Evolutionary conservation across 2,797 vertebrate species (phyloP).

Genomic region (Muscicapa comitata): DNA sequence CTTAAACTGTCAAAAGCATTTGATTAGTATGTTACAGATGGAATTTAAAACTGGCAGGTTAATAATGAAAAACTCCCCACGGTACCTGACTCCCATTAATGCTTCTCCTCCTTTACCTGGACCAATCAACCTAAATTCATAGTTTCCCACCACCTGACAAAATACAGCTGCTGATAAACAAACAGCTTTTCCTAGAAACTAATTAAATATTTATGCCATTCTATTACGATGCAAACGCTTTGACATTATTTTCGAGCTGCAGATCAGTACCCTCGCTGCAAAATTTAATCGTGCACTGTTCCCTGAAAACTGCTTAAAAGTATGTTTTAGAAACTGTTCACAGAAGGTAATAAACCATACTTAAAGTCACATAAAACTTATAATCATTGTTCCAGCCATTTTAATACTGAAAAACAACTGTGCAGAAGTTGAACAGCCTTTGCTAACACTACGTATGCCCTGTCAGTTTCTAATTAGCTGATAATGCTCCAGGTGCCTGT

Average conservation of each 20-base stretch:
- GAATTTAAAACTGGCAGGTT: slow-evolving; percentile 13
- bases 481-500: slow-evolving; percentile 39
- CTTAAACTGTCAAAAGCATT: slow-evolving; percentile 9
- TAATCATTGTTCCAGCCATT: slow-evolving; percentile 1
- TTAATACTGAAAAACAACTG: slow-evolving; percentile 43
- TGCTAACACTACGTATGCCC: slow-evolving; percentile 17
- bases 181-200: not conserved
- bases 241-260: not conserved
- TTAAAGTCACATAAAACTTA: not conserved
- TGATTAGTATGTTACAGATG: slow-evolving; percentile 10
- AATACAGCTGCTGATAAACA: not conserved
- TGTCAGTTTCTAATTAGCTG: slow-evolving; percentile 65
- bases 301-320: not conserved
- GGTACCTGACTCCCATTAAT: not conserved
- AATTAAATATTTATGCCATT: slow-evolving; percentile 24
- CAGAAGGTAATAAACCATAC: slow-evolving; percentile 9
- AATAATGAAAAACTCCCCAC: not conserved
- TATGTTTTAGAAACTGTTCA: not conserved
- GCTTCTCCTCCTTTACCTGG: not conserved
- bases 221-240: not conserved
- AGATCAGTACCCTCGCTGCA: not conserved
- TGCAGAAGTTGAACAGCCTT: slow-evolving; percentile 23
- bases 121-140: not conserved
- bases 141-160: slow-evolving; percentile 4
- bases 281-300: not conserved